Evolutionary conservation across 2,113 vertebrate species (phyloP).

Genomic region (Paratilapia polleni): DNA sequence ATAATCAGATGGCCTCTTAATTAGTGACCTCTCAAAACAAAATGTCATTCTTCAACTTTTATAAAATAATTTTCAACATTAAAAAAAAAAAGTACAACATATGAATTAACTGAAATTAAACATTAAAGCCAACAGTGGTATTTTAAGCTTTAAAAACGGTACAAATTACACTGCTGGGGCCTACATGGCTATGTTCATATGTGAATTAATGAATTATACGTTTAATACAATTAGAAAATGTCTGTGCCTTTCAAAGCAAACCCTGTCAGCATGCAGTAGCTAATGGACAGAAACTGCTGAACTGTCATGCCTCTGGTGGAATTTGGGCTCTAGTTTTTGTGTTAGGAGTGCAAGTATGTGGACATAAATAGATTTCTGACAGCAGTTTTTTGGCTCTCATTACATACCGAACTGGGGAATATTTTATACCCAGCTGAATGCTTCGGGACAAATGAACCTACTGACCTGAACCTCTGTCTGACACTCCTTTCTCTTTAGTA

Average conservation of each 20-base stretch:
- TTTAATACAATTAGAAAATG: neutral
- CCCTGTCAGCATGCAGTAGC: neutral
- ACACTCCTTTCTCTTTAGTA: neutral
- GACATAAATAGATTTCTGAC: too few species aligned
- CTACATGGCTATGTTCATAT: neutral
- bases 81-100: too few species aligned
- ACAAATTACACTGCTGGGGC: neutral
- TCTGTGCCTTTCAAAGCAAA: neutral
- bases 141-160: neutral
- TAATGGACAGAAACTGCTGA: neutral
- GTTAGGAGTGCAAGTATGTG: neutral
- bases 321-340: neutral
- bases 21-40: neutral
- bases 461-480: neutral
- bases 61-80: too few species aligned
- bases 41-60: too few species aligned
- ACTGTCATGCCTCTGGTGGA: neutral
- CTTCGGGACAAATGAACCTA: neutral
- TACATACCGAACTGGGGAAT: neutral
- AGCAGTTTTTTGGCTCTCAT: neutral
- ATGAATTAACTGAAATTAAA: neutral
- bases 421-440: neutral
- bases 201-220: neutral
- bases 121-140: neutral
- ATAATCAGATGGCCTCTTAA: neutral